Percentiles rank a stretch among this genome's conserved stretches.
Evolutionary conservation across 2,888 invertebrate species (phyloP).

Genomic region (Chelonus formosanus): DNA sequence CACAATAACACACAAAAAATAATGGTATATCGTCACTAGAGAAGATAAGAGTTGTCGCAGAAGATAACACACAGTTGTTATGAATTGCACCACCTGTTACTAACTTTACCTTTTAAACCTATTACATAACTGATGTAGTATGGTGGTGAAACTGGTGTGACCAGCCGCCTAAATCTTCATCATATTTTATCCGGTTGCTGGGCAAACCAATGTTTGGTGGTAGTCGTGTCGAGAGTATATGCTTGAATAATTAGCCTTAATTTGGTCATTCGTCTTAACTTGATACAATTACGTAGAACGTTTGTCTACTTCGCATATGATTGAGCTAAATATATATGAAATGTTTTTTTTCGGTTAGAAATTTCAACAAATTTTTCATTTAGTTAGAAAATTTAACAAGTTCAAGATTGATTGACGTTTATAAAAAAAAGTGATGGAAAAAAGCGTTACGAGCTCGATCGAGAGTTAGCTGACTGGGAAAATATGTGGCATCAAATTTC

Average conservation of each 20-base stretch:
- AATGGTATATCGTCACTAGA: conserved; percentile 2
- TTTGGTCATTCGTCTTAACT: conserved; percentile 52
- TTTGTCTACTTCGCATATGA: conserved; percentile 13
- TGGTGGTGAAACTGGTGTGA: conserved; percentile 36
- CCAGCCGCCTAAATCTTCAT: conserved; percentile 52
- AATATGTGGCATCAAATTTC: conserved; percentile 27
- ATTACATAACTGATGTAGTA: too few relatives aligned
- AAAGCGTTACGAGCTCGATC: conserved; percentile 9
- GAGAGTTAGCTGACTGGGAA: conserved; percentile 10
- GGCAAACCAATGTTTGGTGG: background rate
- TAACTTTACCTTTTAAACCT: conserved; percentile 51
- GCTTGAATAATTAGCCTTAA: conserved; percentile 60
- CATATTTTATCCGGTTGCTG: conserved; percentile 55
- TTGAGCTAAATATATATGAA: background rate
- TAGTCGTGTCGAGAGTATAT: conserved; percentile 44
- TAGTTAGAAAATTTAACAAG: conserved; percentile 37
- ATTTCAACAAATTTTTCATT: conserved; percentile 36
- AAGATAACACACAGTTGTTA: conserved; percentile 43
- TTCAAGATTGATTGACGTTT: conserved; percentile 29
- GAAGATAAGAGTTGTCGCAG: background rate
- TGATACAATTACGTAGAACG: conserved; percentile 23
- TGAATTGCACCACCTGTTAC: conserved; percentile 64
- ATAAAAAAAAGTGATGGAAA: conserved; percentile 16
- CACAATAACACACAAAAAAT: background rate
- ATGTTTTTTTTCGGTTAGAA: conserved; percentile 36